Percentiles rank a stretch among this genome's conserved stretches.
Conservation (phyloP, 2,797 vertebrate species). For the Hemitrygon akajei region DNA sequence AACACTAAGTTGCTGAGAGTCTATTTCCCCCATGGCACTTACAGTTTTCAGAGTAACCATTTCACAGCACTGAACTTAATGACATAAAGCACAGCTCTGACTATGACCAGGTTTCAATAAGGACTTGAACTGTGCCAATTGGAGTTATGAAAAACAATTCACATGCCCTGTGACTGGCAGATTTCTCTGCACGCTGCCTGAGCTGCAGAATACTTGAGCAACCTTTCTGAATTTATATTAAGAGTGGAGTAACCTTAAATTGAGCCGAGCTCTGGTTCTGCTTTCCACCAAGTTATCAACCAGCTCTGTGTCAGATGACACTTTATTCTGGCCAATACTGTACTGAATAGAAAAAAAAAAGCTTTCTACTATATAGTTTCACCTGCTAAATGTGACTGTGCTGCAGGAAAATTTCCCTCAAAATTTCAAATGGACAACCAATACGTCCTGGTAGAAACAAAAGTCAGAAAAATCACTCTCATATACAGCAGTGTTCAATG, state of each 20-base stretch:
- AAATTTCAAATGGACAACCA: background rate
- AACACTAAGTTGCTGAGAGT: background rate
- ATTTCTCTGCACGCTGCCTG: background rate
- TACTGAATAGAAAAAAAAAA: background rate
- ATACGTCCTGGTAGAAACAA: too few species aligned
- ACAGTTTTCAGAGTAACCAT: background rate
- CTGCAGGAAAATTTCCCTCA: background rate
- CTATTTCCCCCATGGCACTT: background rate
- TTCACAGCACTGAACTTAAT: background rate
- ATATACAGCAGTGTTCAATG: background rate
- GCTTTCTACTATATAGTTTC: background rate
- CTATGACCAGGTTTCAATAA: background rate
- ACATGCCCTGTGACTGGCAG: background rate
- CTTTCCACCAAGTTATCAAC: background rate
- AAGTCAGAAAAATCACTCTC: background rate
- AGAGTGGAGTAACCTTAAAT: constrained; percentile 8
- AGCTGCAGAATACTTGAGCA: background rate
- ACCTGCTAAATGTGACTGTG: background rate
- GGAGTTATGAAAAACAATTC: background rate
- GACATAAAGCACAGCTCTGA: too few species aligned
- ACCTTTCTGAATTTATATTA: background rate
- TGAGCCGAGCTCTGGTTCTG: background rate
- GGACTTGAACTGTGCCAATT: background rate
- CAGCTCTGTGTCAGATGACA: constrained; percentile 7
- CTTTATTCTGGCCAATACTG: background rate